A percentile compares a stretch with the other conserved stretches of the same genome.
These are phyloP conservation scores for Cyclina sinensis DNA, from an alignment of 1,140 invertebrate species.

Conservation along the genomic window DNA sequence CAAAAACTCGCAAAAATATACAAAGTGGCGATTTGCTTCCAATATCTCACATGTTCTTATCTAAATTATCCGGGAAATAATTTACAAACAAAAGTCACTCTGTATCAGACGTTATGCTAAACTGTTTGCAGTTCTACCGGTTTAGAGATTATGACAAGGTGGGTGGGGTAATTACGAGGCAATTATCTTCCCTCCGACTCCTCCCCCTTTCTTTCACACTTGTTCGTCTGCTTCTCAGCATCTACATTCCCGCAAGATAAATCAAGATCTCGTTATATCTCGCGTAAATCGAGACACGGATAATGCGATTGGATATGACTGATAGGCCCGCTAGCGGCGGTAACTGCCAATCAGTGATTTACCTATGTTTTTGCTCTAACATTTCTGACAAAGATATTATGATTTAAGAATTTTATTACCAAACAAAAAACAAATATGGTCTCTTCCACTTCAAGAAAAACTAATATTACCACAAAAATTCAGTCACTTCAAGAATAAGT, in stretches of 20 bases:
- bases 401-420: neutral
- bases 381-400: neutral
- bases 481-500: no score
- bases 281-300: slow-evolving; percentile 63
- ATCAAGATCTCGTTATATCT: slow-evolving; percentile 66
- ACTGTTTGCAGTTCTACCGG: slow-evolving; percentile 49
- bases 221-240: slow-evolving; percentile 43
- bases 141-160: slow-evolving; percentile 50
- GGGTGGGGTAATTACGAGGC: slow-evolving; percentile 48
- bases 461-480: no score
- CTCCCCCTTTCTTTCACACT: slow-evolving; percentile 56
- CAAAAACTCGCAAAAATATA: slow-evolving; percentile 70
- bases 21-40: slow-evolving; percentile 68
- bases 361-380: neutral
- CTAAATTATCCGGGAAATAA: slow-evolving; percentile 71
- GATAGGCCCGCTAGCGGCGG: slow-evolving; percentile 39
- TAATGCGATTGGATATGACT: slow-evolving; percentile 62
- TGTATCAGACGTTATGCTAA: slow-evolving; percentile 54
- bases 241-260: slow-evolving; percentile 34
- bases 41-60: slow-evolving; percentile 68
- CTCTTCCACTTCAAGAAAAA: no score
- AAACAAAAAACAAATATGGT: no score
- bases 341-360: slow-evolving; percentile 51
- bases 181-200: slow-evolving; percentile 12
- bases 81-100: slow-evolving; percentile 71